These are phyloP conservation scores for Choristoneura rosaceana DNA, from an alignment of 2,888 invertebrate genomes.

Conservation along the genomic window DNA sequence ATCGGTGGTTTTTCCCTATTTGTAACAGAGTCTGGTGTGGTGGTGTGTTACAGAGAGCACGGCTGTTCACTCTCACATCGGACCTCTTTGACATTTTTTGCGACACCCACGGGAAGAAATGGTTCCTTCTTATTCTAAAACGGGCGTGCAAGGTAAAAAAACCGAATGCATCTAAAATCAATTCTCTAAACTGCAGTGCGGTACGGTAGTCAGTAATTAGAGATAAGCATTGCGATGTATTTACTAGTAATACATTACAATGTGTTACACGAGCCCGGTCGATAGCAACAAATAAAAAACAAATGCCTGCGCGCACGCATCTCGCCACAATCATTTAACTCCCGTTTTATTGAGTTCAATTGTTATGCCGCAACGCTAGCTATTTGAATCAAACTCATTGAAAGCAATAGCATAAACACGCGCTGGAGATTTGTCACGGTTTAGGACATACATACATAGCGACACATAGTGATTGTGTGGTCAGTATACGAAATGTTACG, in stretches of 20 bases:
- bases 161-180: no score
- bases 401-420: conserved; percentile 28
- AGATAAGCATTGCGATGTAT: no score
- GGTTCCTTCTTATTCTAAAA: no score
- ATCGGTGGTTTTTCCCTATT: no score
- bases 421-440: conserved; percentile 21
- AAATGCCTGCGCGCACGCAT: conserved; percentile 44
- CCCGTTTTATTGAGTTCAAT: conserved; percentile 73
- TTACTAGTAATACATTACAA: neutral
- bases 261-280: neutral
- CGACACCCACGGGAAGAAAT: no score
- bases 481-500: neutral
- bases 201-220: no score
- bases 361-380: conserved; percentile 58
- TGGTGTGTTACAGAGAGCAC: no score
- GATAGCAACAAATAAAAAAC: neutral
- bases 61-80: no score
- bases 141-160: neutral
- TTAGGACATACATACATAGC: neutral
- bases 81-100: no score
- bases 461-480: neutral
- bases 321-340: conserved; percentile 59
- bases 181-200: no score
- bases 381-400: conserved; percentile 47
- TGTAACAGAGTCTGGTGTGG: no score